Conservation (phyloP, 1,140 invertebrate species). For the Stegodyphus mimosarum region DNA sequence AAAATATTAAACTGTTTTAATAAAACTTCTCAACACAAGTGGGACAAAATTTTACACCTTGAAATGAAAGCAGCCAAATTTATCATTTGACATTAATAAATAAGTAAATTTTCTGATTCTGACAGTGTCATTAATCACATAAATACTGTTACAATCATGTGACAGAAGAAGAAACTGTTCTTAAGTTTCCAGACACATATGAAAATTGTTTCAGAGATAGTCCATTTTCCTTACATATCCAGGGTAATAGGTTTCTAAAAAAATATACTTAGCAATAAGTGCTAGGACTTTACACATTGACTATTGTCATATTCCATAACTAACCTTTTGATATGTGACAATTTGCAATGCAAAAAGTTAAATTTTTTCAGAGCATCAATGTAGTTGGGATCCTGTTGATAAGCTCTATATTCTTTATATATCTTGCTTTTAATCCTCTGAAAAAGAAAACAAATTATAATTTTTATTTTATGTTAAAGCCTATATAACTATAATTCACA, state of each 20-base stretch:
- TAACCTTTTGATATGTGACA: conserved; percentile 88
- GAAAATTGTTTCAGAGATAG: conserved; percentile 16
- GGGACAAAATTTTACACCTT: background rate
- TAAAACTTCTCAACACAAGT: too few species aligned
- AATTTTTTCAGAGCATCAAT: conserved; percentile 80
- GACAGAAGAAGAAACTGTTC: conserved; percentile 11
- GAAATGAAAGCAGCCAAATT: background rate
- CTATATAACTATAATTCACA: too few species aligned
- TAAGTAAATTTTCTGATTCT: background rate
- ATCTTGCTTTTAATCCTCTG: conserved; percentile 81
- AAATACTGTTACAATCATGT: conserved; percentile 37
- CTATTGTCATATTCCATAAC: conserved; percentile 81
- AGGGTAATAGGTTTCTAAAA: conserved; percentile 4
- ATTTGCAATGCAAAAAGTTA: conserved; percentile 87
- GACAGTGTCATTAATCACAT: conserved; percentile 5
- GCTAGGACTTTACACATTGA: conserved; percentile 48
- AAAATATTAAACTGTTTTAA: too few species aligned
- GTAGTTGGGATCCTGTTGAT: conserved; percentile 79
- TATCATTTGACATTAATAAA: too few species aligned
- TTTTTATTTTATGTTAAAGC: too few species aligned
- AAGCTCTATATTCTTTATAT: conserved; percentile 81
- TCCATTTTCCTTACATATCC: background rate
- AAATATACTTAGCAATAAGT: background rate
- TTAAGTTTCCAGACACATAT: background rate
- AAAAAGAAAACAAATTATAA: background rate